Base-by-base conservation (phyloP, 2,888 invertebrate genomes). In the Eupithecia inturbata region DNA sequence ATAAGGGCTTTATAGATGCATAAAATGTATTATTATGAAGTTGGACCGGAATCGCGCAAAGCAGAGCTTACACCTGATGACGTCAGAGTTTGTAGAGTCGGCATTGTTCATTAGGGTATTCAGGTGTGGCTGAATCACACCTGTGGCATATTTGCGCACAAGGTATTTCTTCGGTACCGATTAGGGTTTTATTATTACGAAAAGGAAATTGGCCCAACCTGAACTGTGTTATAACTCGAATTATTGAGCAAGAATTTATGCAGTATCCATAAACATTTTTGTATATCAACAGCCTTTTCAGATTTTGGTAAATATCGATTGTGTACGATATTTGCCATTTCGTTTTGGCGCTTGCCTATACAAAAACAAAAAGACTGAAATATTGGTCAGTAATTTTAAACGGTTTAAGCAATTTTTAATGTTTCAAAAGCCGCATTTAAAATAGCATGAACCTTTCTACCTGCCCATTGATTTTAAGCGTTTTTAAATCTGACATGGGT, bases 1-100 rank as follows among this genome's bases (percentile, higher is more conserved):
- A 92, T 92, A 91, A 91, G 88, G 85, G 84, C 88, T 92, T 92
- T 91, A 92, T 92, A 90, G 91, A 86, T 92, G 91, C 91, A 91
- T 91, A 92, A 92, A 92, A 89, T 90, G 88, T 90, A 89, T 90
- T 92, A 91, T 91, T 91, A 91, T 92, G 89, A 90, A 91, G 89
- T 89, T 89, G 88, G 87, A 85, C 84, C 84, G 86, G 79, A 83
- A 83, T 81, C 82, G 79, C 78, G 80, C 70, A 77, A 79, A 78
- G 79, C 78, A 85, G 88, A 88, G 87, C 84, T 72, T 71, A 78
- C 31, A 53, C 62, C 39, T 66, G 60, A 66, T 71, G 31, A 72
- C 36, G 63, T 63, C 45, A 69, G n/a, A 70, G 62, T 67, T 69
- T 36, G 39, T 72, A n/a, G 12, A 28, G 31, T 64, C 41, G 60